Evolutionary conservation across 2,797 vertebrate species (phyloP).

Genomic region (Galaxias olidus): DNA sequence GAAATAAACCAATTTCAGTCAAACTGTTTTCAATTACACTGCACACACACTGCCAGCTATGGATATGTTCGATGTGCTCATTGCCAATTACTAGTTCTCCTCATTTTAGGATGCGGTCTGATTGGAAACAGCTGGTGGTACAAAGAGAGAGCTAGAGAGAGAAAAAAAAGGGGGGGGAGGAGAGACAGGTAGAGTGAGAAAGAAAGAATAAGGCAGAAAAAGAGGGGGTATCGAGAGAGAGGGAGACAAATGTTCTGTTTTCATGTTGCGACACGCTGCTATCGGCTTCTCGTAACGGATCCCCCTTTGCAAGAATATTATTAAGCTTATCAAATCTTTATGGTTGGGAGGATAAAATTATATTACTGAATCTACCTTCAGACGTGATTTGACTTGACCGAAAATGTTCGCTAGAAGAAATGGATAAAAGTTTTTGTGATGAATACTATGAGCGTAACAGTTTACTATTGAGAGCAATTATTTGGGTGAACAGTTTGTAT

Average conservation of each 20-base stretch:
- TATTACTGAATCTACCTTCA: neutral
- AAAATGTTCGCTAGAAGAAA: no score
- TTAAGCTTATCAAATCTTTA: constrained; percentile 45
- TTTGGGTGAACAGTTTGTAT: no score
- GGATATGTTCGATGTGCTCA: constrained; percentile 47
- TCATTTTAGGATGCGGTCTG: constrained; percentile 47
- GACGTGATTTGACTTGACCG: neutral
- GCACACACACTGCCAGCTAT: constrained; percentile 38
- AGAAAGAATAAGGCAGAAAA: no score
- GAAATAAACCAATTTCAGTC: constrained; percentile 56
- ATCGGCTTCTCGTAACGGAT: constrained; percentile 38
- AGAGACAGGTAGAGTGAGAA: neutral
- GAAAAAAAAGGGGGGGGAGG: neutral
- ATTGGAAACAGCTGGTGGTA: constrained; percentile 58
- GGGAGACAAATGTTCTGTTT: neutral
- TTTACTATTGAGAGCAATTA: no score
- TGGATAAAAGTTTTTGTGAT: no score
- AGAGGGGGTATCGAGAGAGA: neutral
- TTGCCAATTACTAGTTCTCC: constrained; percentile 46
- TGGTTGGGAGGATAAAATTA: constrained; percentile 13
- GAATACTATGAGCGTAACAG: no score
- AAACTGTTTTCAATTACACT: constrained; percentile 62
- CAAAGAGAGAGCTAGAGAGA: constrained; percentile 9
- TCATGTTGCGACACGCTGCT: constrained; percentile 43
- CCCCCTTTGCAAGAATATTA: constrained; percentile 36